Conservation (phyloP, 2,797 vertebrate species). For the Babyrousa celebensis region DNA sequence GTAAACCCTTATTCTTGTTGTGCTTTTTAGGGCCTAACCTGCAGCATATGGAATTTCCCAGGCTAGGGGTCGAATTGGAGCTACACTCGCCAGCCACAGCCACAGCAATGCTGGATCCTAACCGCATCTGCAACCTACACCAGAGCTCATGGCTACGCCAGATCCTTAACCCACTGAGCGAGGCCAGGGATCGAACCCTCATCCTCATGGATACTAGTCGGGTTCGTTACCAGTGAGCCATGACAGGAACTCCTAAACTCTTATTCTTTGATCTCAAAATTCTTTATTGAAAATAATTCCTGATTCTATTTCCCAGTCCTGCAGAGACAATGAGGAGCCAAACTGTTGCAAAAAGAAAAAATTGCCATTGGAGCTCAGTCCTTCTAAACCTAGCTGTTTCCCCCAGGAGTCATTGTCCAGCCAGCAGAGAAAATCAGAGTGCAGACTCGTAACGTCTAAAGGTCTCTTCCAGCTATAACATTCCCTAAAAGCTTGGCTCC, state of each 20-base stretch:
- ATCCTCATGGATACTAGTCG: too few species aligned
- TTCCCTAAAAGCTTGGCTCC: background rate
- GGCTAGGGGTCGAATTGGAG: too few species aligned
- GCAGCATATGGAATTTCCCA: too few species aligned
- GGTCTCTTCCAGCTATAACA: background rate
- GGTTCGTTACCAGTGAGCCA: too few species aligned
- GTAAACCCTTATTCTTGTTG: background rate
- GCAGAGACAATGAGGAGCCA: slow-evolving; percentile 2
- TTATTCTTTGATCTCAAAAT: slow-evolving; percentile 55
- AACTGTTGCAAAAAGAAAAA: slow-evolving; percentile 22
- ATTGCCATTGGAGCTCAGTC: background rate
- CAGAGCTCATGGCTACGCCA: too few species aligned
- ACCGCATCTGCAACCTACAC: too few species aligned
- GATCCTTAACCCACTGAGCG: too few species aligned
- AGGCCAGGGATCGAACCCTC: too few species aligned
- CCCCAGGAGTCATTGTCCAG: slow-evolving; percentile 8
- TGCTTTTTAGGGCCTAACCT: too few species aligned
- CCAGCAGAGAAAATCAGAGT: slow-evolving; percentile 47
- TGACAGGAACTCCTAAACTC: background rate
- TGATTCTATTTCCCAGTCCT: slow-evolving; percentile 52
- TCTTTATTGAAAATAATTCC: slow-evolving; percentile 40
- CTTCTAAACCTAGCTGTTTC: slow-evolving; percentile 21
- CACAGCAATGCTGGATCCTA: too few species aligned
- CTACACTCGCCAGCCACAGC: too few species aligned
- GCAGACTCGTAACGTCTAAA: slow-evolving; percentile 6